Conservation (phyloP, 1,140 invertebrate genomes). For the Tachypleus tridentatus region DNA sequence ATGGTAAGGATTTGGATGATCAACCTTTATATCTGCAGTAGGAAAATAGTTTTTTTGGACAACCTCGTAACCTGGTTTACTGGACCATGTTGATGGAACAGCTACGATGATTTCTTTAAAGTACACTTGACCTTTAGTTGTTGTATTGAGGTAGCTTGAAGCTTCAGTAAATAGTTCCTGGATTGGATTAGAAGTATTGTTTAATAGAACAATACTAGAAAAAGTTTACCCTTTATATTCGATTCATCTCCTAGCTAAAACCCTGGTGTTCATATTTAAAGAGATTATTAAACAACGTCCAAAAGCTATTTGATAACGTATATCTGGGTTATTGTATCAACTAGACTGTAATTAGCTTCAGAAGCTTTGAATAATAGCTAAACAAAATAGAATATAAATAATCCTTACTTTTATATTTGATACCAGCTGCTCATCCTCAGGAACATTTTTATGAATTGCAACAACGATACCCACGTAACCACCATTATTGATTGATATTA, state of each 20-base stretch:
- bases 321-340: no score
- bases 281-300: no score
- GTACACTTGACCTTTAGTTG: conserved; percentile 26
- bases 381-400: no score
- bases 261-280: no score
- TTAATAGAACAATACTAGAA: no score
- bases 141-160: conserved; percentile 23
- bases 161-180: conserved; percentile 26
- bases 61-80: conserved; percentile 2
- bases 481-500: neutral
- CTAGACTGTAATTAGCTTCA: no score
- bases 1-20: conserved; percentile 17
- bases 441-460: conserved; percentile 22
- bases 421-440: conserved; percentile 17
- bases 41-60: conserved; percentile 4
- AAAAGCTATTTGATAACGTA: no score
- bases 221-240: no score
- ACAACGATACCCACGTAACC: conserved; percentile 26
- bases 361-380: no score
- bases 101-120: conserved; percentile 29
- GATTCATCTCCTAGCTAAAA: no score
- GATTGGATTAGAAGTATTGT: no score
- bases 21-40: conserved; percentile 18
- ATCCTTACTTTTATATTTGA: conserved; percentile 22
- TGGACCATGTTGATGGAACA: conserved; percentile 25